Conservation (phyloP, 2,888 invertebrate genomes). For the Helicoverpa assulta region DNA sequence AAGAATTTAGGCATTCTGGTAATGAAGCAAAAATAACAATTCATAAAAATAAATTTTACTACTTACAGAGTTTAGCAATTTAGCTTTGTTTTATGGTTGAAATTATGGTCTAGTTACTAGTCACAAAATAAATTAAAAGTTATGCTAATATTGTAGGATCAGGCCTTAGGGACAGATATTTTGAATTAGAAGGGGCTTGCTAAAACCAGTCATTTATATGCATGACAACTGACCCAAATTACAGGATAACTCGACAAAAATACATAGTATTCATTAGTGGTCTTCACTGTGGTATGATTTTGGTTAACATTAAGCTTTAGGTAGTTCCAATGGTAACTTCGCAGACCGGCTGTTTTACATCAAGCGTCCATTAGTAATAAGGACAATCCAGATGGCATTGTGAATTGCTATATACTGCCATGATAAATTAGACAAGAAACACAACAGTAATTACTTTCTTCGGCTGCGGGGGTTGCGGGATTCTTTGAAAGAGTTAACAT, state of each 20-base stretch:
- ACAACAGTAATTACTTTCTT: too few relatives aligned
- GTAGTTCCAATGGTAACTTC: too few relatives aligned
- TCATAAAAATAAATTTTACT: neutral
- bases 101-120: neutral
- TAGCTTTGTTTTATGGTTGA: conserved; percentile 6
- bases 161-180: neutral
- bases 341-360: too few relatives aligned
- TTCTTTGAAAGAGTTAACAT: too few relatives aligned
- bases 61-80: neutral
- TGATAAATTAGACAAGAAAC: too few relatives aligned
- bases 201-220: conserved; percentile 5
- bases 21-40: too few relatives aligned
- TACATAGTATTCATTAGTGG: neutral
- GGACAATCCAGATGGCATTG: too few relatives aligned
- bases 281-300: neutral
- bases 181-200: conserved; percentile 7
- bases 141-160: conserved; percentile 4
- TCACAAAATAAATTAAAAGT: conserved; percentile 9
- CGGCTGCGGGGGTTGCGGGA: too few relatives aligned
- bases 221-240: conserved; percentile 13
- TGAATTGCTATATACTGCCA: too few relatives aligned
- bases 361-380: too few relatives aligned
- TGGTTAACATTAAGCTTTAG: neutral
- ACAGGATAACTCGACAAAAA: conserved; percentile 7
- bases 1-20: too few relatives aligned